Evolutionary conservation across 2,113 vertebrate species (phyloP), one percentile per base, ranked within the genome.

Genomic region (Pelecanus crispus): DNA sequence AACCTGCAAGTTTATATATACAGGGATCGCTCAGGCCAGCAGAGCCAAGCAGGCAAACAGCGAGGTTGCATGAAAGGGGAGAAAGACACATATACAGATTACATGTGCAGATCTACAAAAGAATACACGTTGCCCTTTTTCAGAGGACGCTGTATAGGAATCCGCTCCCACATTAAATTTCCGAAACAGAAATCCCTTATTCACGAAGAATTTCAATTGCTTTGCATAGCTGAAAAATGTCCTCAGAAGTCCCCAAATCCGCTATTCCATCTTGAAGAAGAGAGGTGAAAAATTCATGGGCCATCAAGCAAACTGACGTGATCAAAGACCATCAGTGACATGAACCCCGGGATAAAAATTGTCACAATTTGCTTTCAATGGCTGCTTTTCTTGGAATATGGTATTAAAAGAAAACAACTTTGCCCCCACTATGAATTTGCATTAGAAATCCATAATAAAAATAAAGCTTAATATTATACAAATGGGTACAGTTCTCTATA

Each of bases 401-500:
- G 45, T 74, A 95, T 92, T 95, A 92, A 94, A 91, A 94, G 87
- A 95, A 93, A 94, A 95, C 86, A 95, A 92, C 82, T 96, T 94
- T 65, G 29, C 80, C 82, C 86, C 94, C 32, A 29, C 70, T 73
- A 92, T 55, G 91, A 92, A 97, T 95, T 97, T 96, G 82, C 91
- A 96, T 96, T 94, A 92, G 95, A 96, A 97, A 96, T 92, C 59
- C 92, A 82, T 96, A 97, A 91, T 92, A 96, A 94, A 96, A 95
- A 94, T 95, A 91, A 94, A 85, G 88, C 88, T 87, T 93, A 96
- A 95, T 94, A 95, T 96, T 85, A 97, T 95, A 96, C 94, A 95
- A 96, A 95, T 93, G 94, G 93, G 80, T 92, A 56, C 61, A 42
- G 86, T 74, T 94, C 94, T 94, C 92, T 80, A 61, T 52, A 93